Evolutionary conservation across 1,140 invertebrate genomes (phyloP), one percentile per base, ranked within the genome.

Genomic region (Whitmania pigra): DNA sequence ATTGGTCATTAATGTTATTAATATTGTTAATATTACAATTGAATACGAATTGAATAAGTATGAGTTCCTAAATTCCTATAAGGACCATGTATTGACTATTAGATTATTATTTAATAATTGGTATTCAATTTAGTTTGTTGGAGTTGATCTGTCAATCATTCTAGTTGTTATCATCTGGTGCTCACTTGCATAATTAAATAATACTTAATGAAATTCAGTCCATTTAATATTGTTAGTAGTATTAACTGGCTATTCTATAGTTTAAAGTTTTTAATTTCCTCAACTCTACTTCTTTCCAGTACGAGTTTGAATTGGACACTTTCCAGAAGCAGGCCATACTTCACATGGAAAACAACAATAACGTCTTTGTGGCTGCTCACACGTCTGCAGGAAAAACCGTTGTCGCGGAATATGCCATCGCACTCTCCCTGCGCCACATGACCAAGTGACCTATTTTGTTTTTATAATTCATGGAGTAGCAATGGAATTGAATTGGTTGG

Each of bases 351-450:
- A 88, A 93, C 77, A 88, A 91, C 63, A 88, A 94, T 75, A 93
- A 94, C 83, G 93, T 99, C 2, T 98, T 99, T 84, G 94, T 99
- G 0, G 92, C 96, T 13, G 97, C 96, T 18, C 97, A 99, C 80
- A 99, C 96, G 0, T 99, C 95, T 0, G 96, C 97, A 6, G 97
- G 96, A 22, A 99, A 99, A 85, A 99, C 97, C 2, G 95, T 97
- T 0, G 93, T 99, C 18, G 97, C 97, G 3, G 96, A 99, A 84
- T 99, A 99, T 83, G 96, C 96, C 3, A 86, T 88, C 73, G 95
- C 95, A 0, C 84, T 98, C 74, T 93, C 93, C 18, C 87, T 90
- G 77, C 89, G 90, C 76, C 92, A 97, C 79, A 91, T 91, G 85
- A 96, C 94, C 0, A 89, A 87, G 90, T 90, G 79, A 76, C 68